A percentile compares a stretch with the other conserved stretches of the same genome.
Evolutionary conservation across 2,113 vertebrate genomes (phyloP).

Genomic region (Holacanthus passer): DNA sequence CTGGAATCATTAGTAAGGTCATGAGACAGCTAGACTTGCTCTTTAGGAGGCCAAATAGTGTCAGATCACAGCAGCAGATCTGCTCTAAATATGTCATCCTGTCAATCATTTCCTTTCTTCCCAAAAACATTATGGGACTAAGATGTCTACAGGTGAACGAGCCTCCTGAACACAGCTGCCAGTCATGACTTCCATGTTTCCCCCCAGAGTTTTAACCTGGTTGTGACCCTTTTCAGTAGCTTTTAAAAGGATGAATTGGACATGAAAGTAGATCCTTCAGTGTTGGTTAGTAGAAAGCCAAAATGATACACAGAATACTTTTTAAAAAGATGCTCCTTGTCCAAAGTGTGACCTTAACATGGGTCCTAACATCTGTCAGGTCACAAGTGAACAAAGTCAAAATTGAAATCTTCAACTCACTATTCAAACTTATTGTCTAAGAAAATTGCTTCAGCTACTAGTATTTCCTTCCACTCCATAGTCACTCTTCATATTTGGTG

Average conservation of each 20-base stretch:
- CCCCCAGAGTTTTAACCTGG: background rate
- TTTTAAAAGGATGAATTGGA: background rate
- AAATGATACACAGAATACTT: background rate
- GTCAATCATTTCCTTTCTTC: background rate
- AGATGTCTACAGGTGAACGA: slow-evolving; percentile 8
- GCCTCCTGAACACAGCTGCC: background rate
- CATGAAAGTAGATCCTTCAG: background rate
- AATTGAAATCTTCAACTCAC: background rate
- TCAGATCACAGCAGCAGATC: slow-evolving; percentile 24
- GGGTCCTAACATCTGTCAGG: background rate
- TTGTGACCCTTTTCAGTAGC: background rate
- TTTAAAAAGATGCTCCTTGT: background rate
- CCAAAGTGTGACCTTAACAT: background rate
- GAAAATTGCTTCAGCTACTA: background rate
- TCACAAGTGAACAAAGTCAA: background rate
- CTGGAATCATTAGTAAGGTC: background rate
- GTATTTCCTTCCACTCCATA: background rate
- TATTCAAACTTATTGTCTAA: background rate
- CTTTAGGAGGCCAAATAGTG: slow-evolving; percentile 8
- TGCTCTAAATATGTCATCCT: slow-evolving; percentile 28
- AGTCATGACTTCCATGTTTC: background rate
- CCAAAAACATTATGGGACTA: background rate
- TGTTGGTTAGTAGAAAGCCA: background rate
- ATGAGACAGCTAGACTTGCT: background rate
- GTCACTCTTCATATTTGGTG: background rate